Conservation (phyloP, 2,797 vertebrate genomes). For the Anomalospiza imberbis region DNA sequence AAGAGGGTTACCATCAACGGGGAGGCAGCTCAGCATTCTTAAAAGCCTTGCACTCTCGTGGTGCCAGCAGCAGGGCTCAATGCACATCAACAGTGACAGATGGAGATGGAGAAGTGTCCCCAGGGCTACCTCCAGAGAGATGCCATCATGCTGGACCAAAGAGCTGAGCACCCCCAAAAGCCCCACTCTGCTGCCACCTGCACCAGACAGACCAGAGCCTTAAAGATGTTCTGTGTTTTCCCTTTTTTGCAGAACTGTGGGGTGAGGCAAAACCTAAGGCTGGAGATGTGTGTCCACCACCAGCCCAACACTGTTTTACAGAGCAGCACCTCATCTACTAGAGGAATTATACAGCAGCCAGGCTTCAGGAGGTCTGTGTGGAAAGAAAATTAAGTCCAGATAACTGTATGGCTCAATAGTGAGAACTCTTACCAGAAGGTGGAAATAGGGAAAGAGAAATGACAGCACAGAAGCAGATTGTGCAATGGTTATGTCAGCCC, state of each 20-base stretch:
- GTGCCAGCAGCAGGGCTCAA: not conserved
- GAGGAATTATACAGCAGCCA: not conserved
- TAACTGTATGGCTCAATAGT: not conserved
- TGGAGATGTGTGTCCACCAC: not conserved
- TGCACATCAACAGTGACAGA: not conserved
- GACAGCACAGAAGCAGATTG: not conserved
- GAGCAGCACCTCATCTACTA: not conserved
- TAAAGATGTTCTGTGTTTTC: not conserved
- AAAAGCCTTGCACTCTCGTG: not conserved
- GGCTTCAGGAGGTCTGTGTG: not conserved
- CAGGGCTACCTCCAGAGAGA: not conserved
- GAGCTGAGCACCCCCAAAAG: not conserved
- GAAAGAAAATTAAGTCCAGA: not conserved
- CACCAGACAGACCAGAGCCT: not conserved
- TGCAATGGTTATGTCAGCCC: not conserved
- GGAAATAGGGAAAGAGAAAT: not conserved
- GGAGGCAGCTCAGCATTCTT: not conserved
- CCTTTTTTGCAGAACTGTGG: not conserved
- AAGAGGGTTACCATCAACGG: not conserved
- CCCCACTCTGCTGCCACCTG: not conserved
- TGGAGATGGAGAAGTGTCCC: not conserved
- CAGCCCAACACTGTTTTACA: not conserved
- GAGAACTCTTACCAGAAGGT: not conserved
- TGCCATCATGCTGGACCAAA: rapidly evolving
- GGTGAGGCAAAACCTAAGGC: not conserved